These are phyloP conservation scores for Heloderma charlesbogerti DNA, from an alignment of 2,113 vertebrate genomes.

Conservation along the genomic window DNA sequence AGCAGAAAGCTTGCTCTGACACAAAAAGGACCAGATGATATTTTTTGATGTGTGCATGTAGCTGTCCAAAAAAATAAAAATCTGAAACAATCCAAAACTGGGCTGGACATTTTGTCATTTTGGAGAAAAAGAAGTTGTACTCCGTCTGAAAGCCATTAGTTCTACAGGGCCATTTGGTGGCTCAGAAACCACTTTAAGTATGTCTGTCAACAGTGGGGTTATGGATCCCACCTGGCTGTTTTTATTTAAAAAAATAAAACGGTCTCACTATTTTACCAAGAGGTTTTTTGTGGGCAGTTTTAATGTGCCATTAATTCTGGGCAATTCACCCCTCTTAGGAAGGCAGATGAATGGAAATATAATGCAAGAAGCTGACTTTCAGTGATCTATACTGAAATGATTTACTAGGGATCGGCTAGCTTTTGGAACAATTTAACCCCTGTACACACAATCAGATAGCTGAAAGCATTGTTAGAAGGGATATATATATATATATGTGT, in stretches of 20 bases:
- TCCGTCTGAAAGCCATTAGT: neutral
- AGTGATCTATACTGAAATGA: neutral
- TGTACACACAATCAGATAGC: neutral
- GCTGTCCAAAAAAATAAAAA: neutral
- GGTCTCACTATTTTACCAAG: too few relatives aligned
- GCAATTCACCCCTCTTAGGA: neutral
- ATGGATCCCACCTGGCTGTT: neutral
- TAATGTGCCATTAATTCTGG: neutral
- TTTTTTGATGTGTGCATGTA: too few relatives aligned
- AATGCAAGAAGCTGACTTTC: neutral
- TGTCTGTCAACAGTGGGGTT: neutral
- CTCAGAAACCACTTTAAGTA: neutral
- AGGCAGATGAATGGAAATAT: neutral
- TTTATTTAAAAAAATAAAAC: neutral
- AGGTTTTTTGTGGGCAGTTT: neutral
- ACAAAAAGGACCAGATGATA: neutral
- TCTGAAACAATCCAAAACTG: neutral
- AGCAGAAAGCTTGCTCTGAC: neutral
- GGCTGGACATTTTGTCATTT: neutral
- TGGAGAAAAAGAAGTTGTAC: too few relatives aligned
- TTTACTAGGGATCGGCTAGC: neutral
- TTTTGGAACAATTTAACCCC: neutral
- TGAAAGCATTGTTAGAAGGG: neutral
- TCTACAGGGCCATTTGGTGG: neutral
- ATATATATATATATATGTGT: too few relatives aligned